Base-by-base conservation (phyloP, 2,113 vertebrate species). In the Abramis brama region DNA sequence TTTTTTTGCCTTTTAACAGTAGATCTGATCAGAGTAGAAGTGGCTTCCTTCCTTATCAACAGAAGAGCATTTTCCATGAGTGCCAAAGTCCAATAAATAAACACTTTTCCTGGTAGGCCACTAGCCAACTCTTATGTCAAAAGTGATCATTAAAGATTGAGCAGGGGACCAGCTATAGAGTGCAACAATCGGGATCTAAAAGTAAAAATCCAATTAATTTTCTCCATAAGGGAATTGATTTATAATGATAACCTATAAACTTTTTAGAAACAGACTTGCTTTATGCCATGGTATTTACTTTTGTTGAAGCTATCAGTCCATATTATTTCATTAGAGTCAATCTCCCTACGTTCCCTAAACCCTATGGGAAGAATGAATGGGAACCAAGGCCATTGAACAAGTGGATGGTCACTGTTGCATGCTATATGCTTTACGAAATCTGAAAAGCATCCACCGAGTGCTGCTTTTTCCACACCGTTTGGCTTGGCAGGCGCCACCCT, bases 51-150 rank as follows among this genome's bases (percentile, higher is more conserved):
- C 55, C 71, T 82, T 82, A 77, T 81, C 62, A 30, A 45, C 25
- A 27, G 70, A 64, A 82, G 71, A 86, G 78, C 79, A 76, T 82
- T 82, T 86, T 30, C 74, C 71, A 59, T 70, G 39, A 83, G 75
- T 12, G 25, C 25, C 30, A 0, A 70, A 79, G 64, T 45, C 60
- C 59, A 71, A 75, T 36, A 64, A 68, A 82, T 68, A 52, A 68
- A 50, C 25, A 13, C 25, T 52, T 50, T 52, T 68, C 62, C 60
- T 8, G 1, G 45, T 23, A 82, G 79, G 23, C 62, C 62, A 8
- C 79, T 79, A 57, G 77, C 55, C 77, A 79, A 57, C 25, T 33
- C 45, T 70, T 8, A 70, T 15, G 45, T 68, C 64, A 70, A 55
- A 83, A 57, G 23, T 55, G 27, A 8, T 82, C 59, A 13, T 23